Evolutionary conservation across 37 sponge, comb jelly and placozoan genomes (phyloP), one percentile per base, ranked within the genome.

Genomic region (Hexactinellida sp.): DNA sequence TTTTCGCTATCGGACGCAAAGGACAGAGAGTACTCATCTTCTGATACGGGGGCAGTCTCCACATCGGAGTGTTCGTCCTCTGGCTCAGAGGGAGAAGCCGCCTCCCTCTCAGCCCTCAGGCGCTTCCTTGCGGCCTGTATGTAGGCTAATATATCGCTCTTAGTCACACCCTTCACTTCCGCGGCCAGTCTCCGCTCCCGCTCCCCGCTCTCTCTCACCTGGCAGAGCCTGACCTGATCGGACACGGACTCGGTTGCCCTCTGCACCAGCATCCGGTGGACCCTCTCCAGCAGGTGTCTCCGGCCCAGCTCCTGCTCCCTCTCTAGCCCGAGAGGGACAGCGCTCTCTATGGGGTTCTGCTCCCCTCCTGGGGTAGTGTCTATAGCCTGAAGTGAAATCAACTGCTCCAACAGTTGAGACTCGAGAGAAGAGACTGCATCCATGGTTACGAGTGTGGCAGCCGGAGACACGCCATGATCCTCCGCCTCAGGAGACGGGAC

Each of bases 251-350:
- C 76, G 5, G 76, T n/a, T 7, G 76, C 34, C 34, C 30, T 63
- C 3, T 63, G 28, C 34, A 63, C 5, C 76, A 63, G 34, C 76
- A 63, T 63, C 34, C 13, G 76, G 3, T 63, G 76, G 3, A 63
- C 76, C 76, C 76, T 63, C 76, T 63, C 76, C 34, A 63, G 25
- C 25, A 63, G 76, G 34, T 63, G 76, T 63, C 76, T 10, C 76
- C 76, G 3, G 5, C 76, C 76, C 34, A 63, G 25, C 34, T 63
- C 76, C 76, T 63, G 76, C 76, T 63, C 76, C 13, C 76, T 63
- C 76, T 3, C 76, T n/a, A 63, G 28, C 76, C 13, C 76, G 19
- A 25, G 28, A n/a, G 76, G 76, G 52, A 19, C 52, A 19, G 52
- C 9, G 9, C 9, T 16, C 52, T 47, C 52, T 16, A 47, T 47